Conservation (phyloP, 2,113 vertebrate species). For the Lipotes vexillifer region DNA sequence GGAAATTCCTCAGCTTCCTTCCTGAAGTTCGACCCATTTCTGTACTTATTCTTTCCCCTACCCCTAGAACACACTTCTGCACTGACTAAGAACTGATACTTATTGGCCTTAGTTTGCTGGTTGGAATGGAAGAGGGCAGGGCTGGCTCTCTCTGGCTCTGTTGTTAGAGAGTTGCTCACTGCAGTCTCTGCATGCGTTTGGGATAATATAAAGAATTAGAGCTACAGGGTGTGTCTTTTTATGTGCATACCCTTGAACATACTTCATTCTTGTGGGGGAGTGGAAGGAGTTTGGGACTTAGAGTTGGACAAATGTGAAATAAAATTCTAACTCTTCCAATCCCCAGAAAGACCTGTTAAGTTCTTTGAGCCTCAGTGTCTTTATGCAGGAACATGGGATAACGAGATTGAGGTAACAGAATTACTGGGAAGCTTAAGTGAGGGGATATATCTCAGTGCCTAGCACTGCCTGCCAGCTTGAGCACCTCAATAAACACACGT, state of each 20-base stretch:
- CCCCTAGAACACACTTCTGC: background rate
- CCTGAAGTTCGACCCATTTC: background rate
- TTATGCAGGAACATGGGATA: background rate
- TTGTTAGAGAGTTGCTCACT: background rate
- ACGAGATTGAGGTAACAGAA: background rate
- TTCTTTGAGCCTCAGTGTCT: background rate
- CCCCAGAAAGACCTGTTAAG: background rate
- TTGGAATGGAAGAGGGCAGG: background rate
- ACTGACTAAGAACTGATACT: background rate
- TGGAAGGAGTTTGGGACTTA: background rate
- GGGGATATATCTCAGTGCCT: background rate
- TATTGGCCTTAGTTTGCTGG: background rate
- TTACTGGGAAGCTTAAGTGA: background rate
- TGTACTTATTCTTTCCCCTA: background rate
- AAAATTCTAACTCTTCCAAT: background rate
- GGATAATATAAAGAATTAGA: background rate
- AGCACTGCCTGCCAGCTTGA: background rate
- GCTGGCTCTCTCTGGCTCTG: background rate
- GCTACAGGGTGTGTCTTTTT: background rate
- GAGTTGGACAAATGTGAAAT: background rate
- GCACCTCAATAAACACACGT: background rate
- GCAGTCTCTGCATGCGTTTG: background rate
- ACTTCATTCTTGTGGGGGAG: background rate
- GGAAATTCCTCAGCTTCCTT: constrained; percentile 19
- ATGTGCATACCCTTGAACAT: background rate